phyloP scores from a whole-genome alignment of 2,113 vertebrate species.

The Tragulus kanchil region DNA sequence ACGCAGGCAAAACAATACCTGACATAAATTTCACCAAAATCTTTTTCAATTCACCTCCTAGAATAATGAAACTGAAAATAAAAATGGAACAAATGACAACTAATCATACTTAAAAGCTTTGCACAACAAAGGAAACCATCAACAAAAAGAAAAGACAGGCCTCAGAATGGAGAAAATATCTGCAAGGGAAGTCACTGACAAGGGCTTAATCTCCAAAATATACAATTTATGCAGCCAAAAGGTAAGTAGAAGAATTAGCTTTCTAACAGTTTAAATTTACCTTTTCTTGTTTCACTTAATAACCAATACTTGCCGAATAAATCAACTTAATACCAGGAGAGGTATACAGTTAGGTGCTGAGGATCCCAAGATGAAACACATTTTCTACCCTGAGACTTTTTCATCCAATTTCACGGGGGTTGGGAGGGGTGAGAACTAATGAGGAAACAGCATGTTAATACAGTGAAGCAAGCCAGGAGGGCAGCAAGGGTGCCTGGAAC shows the following conservation, averaged over 20 bases:
- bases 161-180: background rate
- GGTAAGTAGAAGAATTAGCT: background rate
- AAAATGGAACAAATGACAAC: background rate
- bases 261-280: background rate
- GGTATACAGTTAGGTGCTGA: background rate
- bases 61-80: background rate
- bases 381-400: background rate
- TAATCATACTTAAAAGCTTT: background rate
- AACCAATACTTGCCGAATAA: background rate
- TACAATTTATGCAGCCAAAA: too few species aligned
- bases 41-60: background rate
- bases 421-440: background rate
- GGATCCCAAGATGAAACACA: background rate
- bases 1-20: background rate
- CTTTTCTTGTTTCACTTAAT: background rate
- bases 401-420: background rate
- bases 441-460: rapidly evolving
- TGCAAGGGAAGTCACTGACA: background rate
- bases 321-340: background rate
- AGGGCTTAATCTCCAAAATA: too few species aligned
- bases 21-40: background rate
- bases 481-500: rapidly evolving
- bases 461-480: rapidly evolving
- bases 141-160: background rate
- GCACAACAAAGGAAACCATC: background rate